Base-by-base conservation (phyloP, 2,888 invertebrate genomes). In the Cryptocephalus moraei region DNA sequence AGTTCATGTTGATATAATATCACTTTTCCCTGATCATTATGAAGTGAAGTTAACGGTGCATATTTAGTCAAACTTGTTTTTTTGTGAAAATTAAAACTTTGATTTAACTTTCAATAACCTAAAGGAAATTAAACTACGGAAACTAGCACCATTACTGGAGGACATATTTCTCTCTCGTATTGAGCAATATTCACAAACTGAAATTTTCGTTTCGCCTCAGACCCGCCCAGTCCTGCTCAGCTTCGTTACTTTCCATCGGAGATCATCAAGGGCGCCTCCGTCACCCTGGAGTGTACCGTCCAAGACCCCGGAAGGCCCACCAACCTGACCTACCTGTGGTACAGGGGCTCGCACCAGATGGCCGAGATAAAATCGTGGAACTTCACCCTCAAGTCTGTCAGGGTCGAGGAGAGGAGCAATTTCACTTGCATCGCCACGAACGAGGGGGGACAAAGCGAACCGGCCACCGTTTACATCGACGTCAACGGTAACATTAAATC, bases 391-490 rank as follows among this genome's bases (percentile, higher is more conserved):
- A 84, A 84, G 53, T 86, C 90, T 0, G 91, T 91, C 10, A 84
- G 86, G 9, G 72, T 94, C 53, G 86, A 89, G 66, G 88, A 89
- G 43, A 80, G 90, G 52, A 88, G 89, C 60, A 91, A 90, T 75
- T 93, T 91, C 73, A 86, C 90, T 0, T 95, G 95, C 65, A 79
- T 84, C 56, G 91, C 91, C 0, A 79, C 80, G 69, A 93, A 91
- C 69, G 82, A 85, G 9, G 91, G 91, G 1, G 94, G 93, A 0
- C 81, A 84, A 57, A 86, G 88, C 43, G 76, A 77, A 47, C 74
- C 80, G 41, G 84, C 82, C 14, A 79, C 78, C 33, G 77, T 81
- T 46, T 78, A 78, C 60, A 78, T 90, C 59, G 79, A 86, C 60
- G 86, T 88, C 43, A 77, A 79, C 53, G 81, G 82, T 82, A 69